phyloP scores from a whole-genome alignment of 1,140 invertebrate genomes.

The Drosophila sucinea region DNA sequence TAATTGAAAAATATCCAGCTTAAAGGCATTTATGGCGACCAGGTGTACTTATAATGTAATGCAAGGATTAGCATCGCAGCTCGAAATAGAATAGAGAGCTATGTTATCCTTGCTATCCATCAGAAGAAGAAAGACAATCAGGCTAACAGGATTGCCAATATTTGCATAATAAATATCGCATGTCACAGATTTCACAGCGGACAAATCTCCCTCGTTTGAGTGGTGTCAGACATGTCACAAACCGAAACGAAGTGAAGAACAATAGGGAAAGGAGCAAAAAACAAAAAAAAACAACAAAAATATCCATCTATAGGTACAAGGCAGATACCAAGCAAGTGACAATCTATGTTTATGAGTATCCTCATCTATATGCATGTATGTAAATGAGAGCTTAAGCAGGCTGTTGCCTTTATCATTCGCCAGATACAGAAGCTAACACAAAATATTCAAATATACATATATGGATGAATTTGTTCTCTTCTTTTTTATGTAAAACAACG shows the following conservation, averaged over 20 bases:
- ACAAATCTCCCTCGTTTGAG: slow-evolving; percentile 3
- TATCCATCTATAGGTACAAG: slow-evolving; percentile 39
- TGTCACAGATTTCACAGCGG: slow-evolving; percentile 56
- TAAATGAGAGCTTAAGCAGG: slow-evolving; percentile 65
- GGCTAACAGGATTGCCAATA: slow-evolving; percentile 66
- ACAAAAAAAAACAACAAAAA: neutral
- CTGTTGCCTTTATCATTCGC: slow-evolving; percentile 30
- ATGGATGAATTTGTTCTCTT: neutral
- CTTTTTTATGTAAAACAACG: slow-evolving; percentile 11
- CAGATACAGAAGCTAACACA: slow-evolving; percentile 2
- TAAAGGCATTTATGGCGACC: neutral
- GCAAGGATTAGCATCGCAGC: slow-evolving; percentile 10
- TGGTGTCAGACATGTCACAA: slow-evolving; percentile 36
- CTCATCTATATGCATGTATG: slow-evolving; percentile 54
- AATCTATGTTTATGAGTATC: slow-evolving; percentile 69
- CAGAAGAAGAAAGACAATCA: slow-evolving; percentile 42
- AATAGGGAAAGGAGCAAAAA: neutral
- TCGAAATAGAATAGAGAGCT: neutral
- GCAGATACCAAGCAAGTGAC: slow-evolving; percentile 56
- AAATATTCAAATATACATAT: slow-evolving; percentile 4
- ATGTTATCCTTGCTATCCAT: neutral
- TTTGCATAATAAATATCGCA: slow-evolving; percentile 79
- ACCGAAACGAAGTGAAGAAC: slow-evolving; percentile 13
- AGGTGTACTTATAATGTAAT: slow-evolving; percentile 11
- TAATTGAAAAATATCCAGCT: too few species aligned